Conservation (phyloP, 2,113 vertebrate genomes). For the Gobio gobio region DNA sequence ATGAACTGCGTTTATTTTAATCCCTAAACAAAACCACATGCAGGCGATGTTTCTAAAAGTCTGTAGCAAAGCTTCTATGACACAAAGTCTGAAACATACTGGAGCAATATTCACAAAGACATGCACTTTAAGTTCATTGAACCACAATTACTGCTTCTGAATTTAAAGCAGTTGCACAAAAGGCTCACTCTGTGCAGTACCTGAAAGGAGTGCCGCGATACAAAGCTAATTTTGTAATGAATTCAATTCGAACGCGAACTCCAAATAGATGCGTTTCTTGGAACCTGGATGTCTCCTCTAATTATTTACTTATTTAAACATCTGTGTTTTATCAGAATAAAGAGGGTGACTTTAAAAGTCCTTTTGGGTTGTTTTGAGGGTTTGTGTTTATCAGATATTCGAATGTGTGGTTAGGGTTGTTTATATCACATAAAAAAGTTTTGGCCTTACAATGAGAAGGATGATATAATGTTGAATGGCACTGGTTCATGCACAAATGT, state of each 20-base stretch:
- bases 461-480: neutral
- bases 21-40: constrained; percentile 4
- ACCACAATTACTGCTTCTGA: neutral
- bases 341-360: neutral
- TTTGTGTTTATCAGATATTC: neutral
- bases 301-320: constrained; percentile 6
- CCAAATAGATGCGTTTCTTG: neutral
- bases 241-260: neutral
- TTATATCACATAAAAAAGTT: neutral
- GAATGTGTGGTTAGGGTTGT: neutral
- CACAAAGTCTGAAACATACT: too few species aligned
- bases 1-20: neutral
- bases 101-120: neutral
- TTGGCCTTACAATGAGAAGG: neutral
- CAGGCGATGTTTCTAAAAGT: neutral
- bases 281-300: neutral
- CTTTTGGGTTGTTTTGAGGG: neutral
- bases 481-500: too few species aligned
- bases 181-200: neutral
- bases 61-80: neutral
- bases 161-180: neutral
- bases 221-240: neutral
- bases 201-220: neutral
- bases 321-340: constrained; percentile 6
- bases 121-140: neutral